Base-by-base conservation (phyloP, 1,140 invertebrate species). In the Cyphomyrmex costatus region DNA sequence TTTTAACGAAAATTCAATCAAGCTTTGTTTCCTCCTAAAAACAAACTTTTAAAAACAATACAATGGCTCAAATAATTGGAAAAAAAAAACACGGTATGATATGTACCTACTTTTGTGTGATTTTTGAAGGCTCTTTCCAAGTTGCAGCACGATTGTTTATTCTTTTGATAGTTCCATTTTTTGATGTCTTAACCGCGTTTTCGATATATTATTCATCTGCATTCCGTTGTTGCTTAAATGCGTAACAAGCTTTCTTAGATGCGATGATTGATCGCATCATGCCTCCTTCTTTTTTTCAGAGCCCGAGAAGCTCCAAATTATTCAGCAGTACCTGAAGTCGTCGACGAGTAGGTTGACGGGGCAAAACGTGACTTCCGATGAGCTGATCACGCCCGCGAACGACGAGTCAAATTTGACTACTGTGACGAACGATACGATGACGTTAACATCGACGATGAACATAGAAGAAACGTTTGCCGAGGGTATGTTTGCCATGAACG, bases 311-410 rank as follows among this genome's bases (percentile, higher is more conserved):
- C 89, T 95, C 61, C 93, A 95, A 86, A 92, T 95, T 70, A 94
- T 95, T 87, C 94, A 95, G 83, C 94, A 95, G 86, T 95, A 95
- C 82, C 90, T 95, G 86, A 94, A 91, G 66, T 94, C 94, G 70
- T 91, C 91, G 16, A 88, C 91, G 49, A 87, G 88, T 36, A 93
- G 92, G 21, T 87, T 92, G 63, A 85, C 86, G 53, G 51, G 68
- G 46, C 78, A 85, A 27, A 92, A 92, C 66, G 73, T 53, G 56
- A 92, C 90, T 24, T 86, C 85, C 71, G 83, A 51, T 5, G 61
- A 56, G 1, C 61, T 85, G 21, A 27, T 68, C n/a, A 33, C 46
- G 7, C 16, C 30, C 19, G 6, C 14, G 24, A 16, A 80, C 56
- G 58, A 78, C 5, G 30, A 77, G 49, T 21, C 36, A 10, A 87